Percentiles rank a stretch among this genome's conserved stretches.
Conservation (phyloP, 2,797 vertebrate genomes). For the Platyrinchus mystaceus region DNA sequence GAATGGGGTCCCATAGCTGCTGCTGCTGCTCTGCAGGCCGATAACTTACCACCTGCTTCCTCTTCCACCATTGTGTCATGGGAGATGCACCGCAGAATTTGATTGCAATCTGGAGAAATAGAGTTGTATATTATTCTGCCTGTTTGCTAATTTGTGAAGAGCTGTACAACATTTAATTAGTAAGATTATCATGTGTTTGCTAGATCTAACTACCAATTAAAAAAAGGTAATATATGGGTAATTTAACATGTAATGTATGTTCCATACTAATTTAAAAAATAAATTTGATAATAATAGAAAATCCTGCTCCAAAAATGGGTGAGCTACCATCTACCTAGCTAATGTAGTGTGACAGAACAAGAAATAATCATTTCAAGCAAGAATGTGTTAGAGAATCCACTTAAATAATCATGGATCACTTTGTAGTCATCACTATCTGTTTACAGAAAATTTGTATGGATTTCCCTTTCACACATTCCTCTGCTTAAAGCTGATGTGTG, state of each 20-base stretch:
- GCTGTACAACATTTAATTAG: conserved; percentile 22
- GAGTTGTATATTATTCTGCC: neutral
- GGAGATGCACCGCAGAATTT: neutral
- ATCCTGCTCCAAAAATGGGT: neutral
- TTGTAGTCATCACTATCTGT: neutral
- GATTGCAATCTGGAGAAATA: neutral
- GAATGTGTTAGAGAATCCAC: neutral
- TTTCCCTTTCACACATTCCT: neutral
- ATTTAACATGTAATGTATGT: neutral
- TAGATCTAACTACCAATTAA: neutral
- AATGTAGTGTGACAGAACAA: neutral
- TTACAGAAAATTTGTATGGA: neutral
- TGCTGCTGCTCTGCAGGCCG: neutral
- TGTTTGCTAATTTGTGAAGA: neutral
- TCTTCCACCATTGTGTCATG: rapidly evolving
- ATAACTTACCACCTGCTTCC: neutral
- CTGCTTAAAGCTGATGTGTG: neutral
- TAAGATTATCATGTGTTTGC: neutral
- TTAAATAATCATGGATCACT: neutral
- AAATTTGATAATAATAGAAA: neutral
- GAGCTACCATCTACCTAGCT: neutral
- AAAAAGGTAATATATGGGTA: neutral
- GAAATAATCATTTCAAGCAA: neutral
- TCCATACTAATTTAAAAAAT: neutral
- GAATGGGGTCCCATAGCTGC: neutral